Conservation (phyloP, 2,888 invertebrate genomes). For the Silvanus unidentatus region DNA sequence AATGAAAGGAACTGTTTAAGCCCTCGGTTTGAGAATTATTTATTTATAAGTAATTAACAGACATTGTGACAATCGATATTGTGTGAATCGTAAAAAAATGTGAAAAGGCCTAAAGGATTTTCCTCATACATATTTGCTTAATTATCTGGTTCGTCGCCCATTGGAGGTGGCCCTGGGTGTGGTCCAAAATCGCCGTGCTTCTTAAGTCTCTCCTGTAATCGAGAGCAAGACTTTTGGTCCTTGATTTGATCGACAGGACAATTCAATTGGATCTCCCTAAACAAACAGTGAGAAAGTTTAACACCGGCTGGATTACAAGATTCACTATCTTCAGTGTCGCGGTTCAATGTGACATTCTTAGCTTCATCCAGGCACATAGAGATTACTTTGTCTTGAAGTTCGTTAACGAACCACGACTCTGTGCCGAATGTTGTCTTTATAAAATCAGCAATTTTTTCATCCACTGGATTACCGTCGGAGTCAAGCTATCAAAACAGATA, state of each 20-base stretch:
- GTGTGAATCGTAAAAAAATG: too few relatives aligned
- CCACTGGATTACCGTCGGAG: conserved; percentile 35
- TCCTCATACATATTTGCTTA: too few relatives aligned
- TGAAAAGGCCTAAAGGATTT: too few relatives aligned
- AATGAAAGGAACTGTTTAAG: too few relatives aligned
- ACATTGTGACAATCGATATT: too few relatives aligned
- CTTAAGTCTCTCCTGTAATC: conserved; percentile 36
- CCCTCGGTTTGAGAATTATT: too few relatives aligned
- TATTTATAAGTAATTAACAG: too few relatives aligned
- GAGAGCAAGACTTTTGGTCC: conserved; percentile 37
- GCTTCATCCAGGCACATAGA: conserved; percentile 39
- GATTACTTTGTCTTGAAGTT: conserved; percentile 34
- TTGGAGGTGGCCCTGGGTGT: conserved; percentile 16
- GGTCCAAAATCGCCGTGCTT: conserved; percentile 23
- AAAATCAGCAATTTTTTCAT: conserved; percentile 29
- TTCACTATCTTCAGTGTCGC: conserved; percentile 23
- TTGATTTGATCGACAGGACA: conserved; percentile 44
- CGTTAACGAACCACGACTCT: conserved; percentile 34
- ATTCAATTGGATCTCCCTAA: conserved; percentile 40
- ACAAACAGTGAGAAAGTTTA: conserved; percentile 40
- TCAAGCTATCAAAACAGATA: conserved; percentile 31
- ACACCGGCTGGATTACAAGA: conserved; percentile 39
- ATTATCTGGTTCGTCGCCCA: conserved; percentile 9
- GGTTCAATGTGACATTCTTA: conserved; percentile 27
- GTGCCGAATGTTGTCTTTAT: conserved; percentile 33